These are phyloP conservation scores for Cottus gobio DNA, from an alignment of 2,113 vertebrate species.

Conservation along the genomic window DNA sequence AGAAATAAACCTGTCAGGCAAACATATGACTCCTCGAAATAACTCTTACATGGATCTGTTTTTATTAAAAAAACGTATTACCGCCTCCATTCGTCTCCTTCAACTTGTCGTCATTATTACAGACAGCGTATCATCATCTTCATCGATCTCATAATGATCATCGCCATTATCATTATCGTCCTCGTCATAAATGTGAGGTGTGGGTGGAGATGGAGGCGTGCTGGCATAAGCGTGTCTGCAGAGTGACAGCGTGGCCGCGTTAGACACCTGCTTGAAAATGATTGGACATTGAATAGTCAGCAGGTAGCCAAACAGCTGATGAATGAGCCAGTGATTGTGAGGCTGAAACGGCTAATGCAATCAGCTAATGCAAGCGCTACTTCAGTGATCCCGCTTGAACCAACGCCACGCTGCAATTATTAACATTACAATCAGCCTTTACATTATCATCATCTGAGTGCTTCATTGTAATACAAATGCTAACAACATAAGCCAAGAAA, in stretches of 20 bases:
- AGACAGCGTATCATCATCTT: slow-evolving; percentile 35
- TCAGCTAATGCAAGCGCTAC: slow-evolving; percentile 24
- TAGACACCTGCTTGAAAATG: not conserved
- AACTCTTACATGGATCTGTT: slow-evolving; percentile 14
- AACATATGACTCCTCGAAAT: slow-evolving; percentile 45
- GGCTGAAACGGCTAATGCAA: slow-evolving; percentile 34
- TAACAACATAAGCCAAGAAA: not conserved
- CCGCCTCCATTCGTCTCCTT: slow-evolving; percentile 1
- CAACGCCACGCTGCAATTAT: not conserved
- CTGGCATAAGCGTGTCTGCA: not conserved
- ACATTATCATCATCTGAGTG: not conserved
- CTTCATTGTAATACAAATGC: not conserved
- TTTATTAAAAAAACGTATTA: slow-evolving; percentile 49
- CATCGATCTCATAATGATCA: slow-evolving; percentile 43
- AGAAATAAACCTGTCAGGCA: slow-evolving; percentile 32
- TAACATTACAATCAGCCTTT: slow-evolving; percentile 15
- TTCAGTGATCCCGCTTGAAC: not conserved
- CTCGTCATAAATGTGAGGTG: slow-evolving; percentile 14
- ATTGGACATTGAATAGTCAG: not conserved
- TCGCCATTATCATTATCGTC: slow-evolving; percentile 35
- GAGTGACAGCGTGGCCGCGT: slow-evolving; percentile 9
- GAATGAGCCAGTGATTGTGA: slow-evolving; percentile 10
- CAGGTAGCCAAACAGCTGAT: slow-evolving; percentile 12
- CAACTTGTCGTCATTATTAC: slow-evolving; percentile 37
- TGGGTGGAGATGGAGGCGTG: not conserved